phyloP scores from a whole-genome alignment of 1,140 invertebrate species.

The Heliconius hewitsoni region DNA sequence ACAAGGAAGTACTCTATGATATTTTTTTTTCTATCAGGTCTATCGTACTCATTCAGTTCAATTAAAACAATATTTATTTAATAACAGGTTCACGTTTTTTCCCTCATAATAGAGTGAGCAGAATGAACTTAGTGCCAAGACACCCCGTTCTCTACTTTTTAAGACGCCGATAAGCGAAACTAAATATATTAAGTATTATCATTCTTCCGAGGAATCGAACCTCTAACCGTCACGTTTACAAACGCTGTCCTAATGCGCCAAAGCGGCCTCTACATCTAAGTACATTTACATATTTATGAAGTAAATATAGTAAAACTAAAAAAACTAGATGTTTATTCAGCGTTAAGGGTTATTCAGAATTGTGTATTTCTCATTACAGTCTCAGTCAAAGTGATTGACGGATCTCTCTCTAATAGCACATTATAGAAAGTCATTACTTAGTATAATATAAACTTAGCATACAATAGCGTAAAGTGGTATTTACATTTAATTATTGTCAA shows the following conservation, averaged over 20 bases:
- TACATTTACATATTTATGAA: neutral
- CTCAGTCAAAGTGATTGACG: conserved; percentile 8
- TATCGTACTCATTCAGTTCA: too few relatives aligned
- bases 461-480: neutral
- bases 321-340: neutral
- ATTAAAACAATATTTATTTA: too few relatives aligned
- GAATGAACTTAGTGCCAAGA: neutral
- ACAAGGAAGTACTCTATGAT: too few relatives aligned
- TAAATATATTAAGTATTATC: too few relatives aligned
- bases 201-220: too few relatives aligned
- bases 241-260: neutral
- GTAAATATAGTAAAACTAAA: neutral
- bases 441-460: neutral
- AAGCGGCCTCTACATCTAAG: neutral
- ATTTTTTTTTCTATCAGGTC: too few relatives aligned
- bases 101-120: neutral
- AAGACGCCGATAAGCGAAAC: too few relatives aligned
- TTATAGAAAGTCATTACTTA: conserved; percentile 11
- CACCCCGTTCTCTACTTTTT: neutral
- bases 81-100: neutral
- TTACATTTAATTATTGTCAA: neutral
- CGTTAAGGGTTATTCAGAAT: neutral
- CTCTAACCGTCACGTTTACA: too few relatives aligned
- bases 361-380: neutral
- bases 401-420: neutral